Conservation (phyloP, 2,888 invertebrate genomes). For the Criorhina ranunculi region DNA sequence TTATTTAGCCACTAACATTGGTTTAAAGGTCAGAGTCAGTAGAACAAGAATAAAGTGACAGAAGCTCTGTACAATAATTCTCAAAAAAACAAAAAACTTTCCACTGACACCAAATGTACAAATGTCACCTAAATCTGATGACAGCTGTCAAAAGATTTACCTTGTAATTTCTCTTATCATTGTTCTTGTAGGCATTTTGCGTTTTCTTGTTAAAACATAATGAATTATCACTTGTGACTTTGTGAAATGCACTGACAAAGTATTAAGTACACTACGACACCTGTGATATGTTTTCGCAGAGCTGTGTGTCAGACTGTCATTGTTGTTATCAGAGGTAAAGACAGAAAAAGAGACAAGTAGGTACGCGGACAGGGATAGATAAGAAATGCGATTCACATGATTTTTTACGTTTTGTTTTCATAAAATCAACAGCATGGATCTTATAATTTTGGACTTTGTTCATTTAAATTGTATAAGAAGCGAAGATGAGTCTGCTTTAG, state of each 20-base stretch:
- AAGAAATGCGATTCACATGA: constrained; percentile 11
- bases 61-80: not conserved
- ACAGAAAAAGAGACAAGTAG: constrained; percentile 7
- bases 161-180: not conserved
- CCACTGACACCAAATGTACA: too few species aligned
- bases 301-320: constrained; percentile 5
- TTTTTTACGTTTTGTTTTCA: not conserved
- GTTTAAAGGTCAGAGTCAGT: constrained; percentile 12
- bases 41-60: not conserved
- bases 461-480: too few species aligned
- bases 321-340: constrained; percentile 17
- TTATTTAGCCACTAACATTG: constrained; percentile 22
- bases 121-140: constrained; percentile 4
- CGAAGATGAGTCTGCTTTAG: too few species aligned
- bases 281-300: constrained; percentile 6
- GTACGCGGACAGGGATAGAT: constrained; percentile 5
- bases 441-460: too few species aligned
- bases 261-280: constrained; percentile 74
- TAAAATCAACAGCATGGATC: too few species aligned
- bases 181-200: not conserved
- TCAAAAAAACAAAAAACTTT: too few species aligned
- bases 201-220: constrained; percentile 4
- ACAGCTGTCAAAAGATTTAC: constrained; percentile 20
- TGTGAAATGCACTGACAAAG: constrained; percentile 68
- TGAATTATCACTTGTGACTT: constrained; percentile 5